Evolutionary conservation across 2,113 vertebrate species (phyloP).

Genomic region (Grallaria varia): DNA sequence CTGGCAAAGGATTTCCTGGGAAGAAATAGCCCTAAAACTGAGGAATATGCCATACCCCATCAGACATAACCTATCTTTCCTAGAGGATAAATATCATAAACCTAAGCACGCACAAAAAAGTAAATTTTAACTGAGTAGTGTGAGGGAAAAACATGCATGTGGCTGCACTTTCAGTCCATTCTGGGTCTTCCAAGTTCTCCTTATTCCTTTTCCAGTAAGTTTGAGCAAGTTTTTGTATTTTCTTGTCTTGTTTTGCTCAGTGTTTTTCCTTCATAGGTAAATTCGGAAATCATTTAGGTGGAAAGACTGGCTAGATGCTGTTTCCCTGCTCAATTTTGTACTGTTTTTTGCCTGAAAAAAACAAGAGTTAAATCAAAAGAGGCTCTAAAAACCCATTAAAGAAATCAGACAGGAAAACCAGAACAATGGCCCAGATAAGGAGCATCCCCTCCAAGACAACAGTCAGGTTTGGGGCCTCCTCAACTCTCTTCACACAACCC

Average conservation of each 20-base stretch:
- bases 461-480: not conserved
- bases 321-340: not conserved
- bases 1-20: not conserved
- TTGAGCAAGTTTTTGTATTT: not conserved
- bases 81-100: not conserved
- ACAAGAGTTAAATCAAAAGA: not conserved
- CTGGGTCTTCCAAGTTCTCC: not conserved
- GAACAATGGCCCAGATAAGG: constrained; percentile 15
- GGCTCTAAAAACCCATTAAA: not conserved
- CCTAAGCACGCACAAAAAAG: not conserved
- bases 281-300: not conserved
- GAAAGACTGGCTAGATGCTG: not conserved
- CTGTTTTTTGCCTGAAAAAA: not conserved
- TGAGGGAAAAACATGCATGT: not conserved
- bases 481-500: not conserved
- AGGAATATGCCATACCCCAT: not conserved
- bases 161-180: no score
- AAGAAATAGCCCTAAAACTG: not conserved
- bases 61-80: not conserved
- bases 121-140: not conserved
- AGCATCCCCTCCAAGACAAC: not conserved
- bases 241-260: not conserved
- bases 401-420: not conserved
- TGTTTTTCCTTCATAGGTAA: not conserved
- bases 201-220: not conserved